phyloP scores from a whole-genome alignment of 2,113 vertebrate genomes.

The Dasyornis broadbenti region DNA sequence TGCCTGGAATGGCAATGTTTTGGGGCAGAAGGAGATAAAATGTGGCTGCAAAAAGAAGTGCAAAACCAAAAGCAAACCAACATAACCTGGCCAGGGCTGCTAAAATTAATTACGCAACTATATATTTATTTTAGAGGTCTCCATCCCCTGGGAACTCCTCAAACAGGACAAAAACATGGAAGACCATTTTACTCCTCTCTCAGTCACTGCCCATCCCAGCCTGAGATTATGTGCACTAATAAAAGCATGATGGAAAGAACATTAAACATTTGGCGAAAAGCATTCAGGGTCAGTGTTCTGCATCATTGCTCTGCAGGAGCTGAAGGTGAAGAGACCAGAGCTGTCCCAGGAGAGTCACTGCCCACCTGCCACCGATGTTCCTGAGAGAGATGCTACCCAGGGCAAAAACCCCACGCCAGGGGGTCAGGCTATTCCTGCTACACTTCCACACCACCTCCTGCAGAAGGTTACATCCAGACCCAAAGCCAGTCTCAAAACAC shows the following conservation, averaged over 20 bases:
- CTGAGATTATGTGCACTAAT: neutral
- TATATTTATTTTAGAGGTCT: neutral
- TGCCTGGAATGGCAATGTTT: neutral
- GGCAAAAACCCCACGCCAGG: accelerated
- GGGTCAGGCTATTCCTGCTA: neutral
- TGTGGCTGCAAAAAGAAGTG: neutral
- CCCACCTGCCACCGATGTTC: neutral
- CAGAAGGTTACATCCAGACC: neutral
- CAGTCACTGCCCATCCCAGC: neutral
- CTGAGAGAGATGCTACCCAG: accelerated
- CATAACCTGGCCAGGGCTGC: neutral
- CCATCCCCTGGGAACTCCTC: neutral
- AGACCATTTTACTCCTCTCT: neutral
- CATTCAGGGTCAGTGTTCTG: neutral
- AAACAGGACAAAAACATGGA: neutral
- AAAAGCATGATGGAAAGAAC: neutral
- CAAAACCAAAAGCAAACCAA: neutral
- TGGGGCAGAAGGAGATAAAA: neutral
- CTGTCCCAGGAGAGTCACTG: neutral
- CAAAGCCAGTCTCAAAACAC: neutral
- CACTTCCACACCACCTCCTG: neutral
- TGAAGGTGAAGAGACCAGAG: neutral
- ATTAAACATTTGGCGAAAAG: neutral
- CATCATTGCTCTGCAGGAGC: neutral
- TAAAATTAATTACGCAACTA: neutral